Conservation (phyloP, 2,888 invertebrate species). For the Chrysolina oricalcia region DNA sequence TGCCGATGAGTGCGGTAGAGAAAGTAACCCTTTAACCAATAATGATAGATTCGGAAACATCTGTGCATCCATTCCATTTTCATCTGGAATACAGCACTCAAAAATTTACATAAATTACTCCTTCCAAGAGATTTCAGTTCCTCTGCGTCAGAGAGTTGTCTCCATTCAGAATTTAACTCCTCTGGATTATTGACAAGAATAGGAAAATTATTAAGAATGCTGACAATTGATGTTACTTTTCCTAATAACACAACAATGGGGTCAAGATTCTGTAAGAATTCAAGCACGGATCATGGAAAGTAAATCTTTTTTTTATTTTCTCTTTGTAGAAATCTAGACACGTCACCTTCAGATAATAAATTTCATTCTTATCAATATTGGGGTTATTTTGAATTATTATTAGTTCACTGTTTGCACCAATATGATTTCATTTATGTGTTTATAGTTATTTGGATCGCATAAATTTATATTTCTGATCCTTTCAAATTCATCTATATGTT, state of each 20-base stretch:
- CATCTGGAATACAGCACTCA: conserved; percentile 24
- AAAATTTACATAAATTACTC: conserved; percentile 23
- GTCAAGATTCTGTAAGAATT: conserved; percentile 31
- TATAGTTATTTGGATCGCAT: conserved; percentile 23
- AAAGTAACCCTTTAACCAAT: conserved; percentile 24
- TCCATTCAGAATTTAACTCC: conserved; percentile 32
- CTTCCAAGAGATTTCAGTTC: conserved; percentile 8
- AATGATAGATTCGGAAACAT: conserved; percentile 31
- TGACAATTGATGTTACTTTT: conserved; percentile 28
- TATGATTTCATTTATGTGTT: conserved; percentile 19
- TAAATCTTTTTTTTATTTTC: conserved; percentile 19
- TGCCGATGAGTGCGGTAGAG: conserved; percentile 38
- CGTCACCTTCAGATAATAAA: conserved; percentile 20
- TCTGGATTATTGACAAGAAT: conserved; percentile 23
- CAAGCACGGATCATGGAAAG: conserved; percentile 23
- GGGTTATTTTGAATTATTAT: conserved; percentile 19
- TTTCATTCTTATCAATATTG: conserved; percentile 26
- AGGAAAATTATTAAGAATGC: conserved; percentile 24
- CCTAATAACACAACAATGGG: conserved; percentile 26
- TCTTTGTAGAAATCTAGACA: conserved; percentile 4
- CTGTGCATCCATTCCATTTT: conserved; percentile 26
- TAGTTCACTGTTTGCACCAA: conserved; percentile 25
- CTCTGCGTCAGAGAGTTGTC: conserved; percentile 26
- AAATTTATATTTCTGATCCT: conserved; percentile 26
- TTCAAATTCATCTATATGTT: conserved; percentile 23